These are phyloP conservation scores for Tragelaphus imberbis DNA, from an alignment of 2,113 vertebrate species.

Conservation along the genomic window DNA sequence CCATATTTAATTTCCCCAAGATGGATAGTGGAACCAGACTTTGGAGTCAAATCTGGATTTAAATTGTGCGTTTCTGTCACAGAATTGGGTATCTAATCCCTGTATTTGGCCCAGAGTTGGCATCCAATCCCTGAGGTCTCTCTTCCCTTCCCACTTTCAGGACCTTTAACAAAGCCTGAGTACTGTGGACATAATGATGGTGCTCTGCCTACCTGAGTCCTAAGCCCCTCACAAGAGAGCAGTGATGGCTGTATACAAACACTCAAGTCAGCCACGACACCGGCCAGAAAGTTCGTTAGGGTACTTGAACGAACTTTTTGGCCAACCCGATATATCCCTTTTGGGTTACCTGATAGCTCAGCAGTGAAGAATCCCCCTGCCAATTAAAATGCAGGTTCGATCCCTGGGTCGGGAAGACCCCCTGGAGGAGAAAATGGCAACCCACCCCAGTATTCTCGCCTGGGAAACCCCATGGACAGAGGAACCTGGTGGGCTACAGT, in stretches of 20 bases:
- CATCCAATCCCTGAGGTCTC: not conserved
- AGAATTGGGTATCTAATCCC: no score
- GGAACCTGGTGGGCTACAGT: fast-evolving
- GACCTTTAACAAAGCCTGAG: not conserved
- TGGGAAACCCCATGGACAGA: not conserved
- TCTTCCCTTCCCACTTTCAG: not conserved
- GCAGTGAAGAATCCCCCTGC: not conserved
- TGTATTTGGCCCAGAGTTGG: not conserved
- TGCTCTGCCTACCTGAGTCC: not conserved
- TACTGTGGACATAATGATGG: fast-evolving
- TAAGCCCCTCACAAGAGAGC: not conserved
- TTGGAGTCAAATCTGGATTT: not conserved
- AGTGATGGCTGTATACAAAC: not conserved
- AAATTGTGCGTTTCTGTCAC: not conserved
- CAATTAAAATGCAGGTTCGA: not conserved
- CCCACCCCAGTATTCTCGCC: not conserved
- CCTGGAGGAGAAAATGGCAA: not conserved
- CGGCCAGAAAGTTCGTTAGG: not conserved
- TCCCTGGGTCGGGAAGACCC: not conserved
- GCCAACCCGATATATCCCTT: not conserved
- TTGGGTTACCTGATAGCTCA: not conserved
- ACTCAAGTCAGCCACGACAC: not conserved
- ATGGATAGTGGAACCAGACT: not conserved
- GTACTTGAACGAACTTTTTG: not conserved
- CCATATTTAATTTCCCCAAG: not conserved